These are phyloP conservation scores for Rhipidura dahli DNA, from an alignment of 2,113 vertebrate species.

Conservation along the genomic window DNA sequence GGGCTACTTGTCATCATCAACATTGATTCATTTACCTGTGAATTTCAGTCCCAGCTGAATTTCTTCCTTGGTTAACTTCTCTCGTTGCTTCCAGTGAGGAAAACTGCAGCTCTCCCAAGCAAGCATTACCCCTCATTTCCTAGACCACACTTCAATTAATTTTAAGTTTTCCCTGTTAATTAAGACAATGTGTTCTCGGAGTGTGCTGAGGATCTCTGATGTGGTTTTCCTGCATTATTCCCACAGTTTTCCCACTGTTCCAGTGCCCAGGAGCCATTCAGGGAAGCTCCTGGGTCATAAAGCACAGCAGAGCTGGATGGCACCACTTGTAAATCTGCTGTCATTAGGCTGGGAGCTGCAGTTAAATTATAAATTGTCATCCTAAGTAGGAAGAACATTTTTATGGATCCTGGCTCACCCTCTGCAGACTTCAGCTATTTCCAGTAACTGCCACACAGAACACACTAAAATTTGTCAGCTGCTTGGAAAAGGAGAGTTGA, in stretches of 20 bases:
- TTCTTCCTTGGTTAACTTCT: background rate
- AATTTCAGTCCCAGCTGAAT: background rate
- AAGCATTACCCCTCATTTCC: background rate
- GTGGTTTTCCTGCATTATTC: background rate
- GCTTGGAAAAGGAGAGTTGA: background rate
- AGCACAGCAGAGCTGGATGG: background rate
- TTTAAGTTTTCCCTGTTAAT: background rate
- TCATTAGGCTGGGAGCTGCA: background rate
- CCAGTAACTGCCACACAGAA: slow-evolving; percentile 14
- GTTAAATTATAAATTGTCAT: slow-evolving; percentile 23
- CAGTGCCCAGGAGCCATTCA: background rate
- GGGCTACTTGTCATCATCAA: background rate
- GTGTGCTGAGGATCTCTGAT: background rate
- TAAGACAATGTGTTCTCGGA: rapidly evolving
- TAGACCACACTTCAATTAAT: background rate
- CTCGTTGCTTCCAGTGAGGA: background rate
- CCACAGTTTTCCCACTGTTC: background rate
- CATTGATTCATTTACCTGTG: background rate
- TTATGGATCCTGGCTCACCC: background rate
- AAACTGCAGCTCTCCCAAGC: background rate
- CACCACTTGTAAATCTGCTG: background rate
- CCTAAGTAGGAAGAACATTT: slow-evolving; percentile 32
- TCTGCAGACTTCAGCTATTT: slow-evolving; percentile 33
- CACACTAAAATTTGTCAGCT: background rate
- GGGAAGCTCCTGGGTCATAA: background rate